Base-by-base conservation (phyloP, 2,113 vertebrate species). In the Phrynocephalus versicolor region DNA sequence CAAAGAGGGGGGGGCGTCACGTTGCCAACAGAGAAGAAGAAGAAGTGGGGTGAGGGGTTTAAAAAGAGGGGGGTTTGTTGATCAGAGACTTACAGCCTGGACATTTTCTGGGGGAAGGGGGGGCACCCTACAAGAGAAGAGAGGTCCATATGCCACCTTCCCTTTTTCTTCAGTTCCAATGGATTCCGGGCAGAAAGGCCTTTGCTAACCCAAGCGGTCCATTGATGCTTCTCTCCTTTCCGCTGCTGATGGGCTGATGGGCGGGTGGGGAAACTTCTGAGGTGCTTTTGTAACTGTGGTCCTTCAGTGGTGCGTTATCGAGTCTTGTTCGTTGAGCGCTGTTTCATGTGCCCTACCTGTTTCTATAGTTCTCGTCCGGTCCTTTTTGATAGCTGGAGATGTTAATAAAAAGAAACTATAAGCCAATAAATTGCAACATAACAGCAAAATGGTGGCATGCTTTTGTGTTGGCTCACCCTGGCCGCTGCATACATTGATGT, bases 341-440 rank as follows among this genome's bases (percentile, higher is more conserved):
- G 67, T 41, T n/a, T 12, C 82, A 30, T 67, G 84, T 87, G 30
- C 71, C 67, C 83, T 65, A 35, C 89, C 74, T 85, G 76, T 92
- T 91, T 90, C 75, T 83, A 85, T 62, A 57, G 62, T 45, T 88
- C 73, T 80, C 78, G 81, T 90, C 60, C 74, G 70, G 27, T 82
- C 88, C 79, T 93, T 51, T 93, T 92, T 89, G n/a, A 75, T 85
- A 89, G 84, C 23, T 87, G 62, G 89, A 85, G 73, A 88, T 35
- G 39, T 85, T 45, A 91, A 88, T 37, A 45, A 57, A 16, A 89
- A n/a, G 71, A 21, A 21, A 21, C 13, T 30, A 67, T n/a, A 25
- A 79, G 60, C 23, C 57, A 90, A 91, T 87, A 89, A 93, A 95
- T 78, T 85, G 75, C 75, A 85, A 88, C 81, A 83, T 67, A 65